These are phyloP conservation scores for Hippocampus mohnikei DNA, from an alignment of 2,113 vertebrate genomes.

Conservation along the genomic window DNA sequence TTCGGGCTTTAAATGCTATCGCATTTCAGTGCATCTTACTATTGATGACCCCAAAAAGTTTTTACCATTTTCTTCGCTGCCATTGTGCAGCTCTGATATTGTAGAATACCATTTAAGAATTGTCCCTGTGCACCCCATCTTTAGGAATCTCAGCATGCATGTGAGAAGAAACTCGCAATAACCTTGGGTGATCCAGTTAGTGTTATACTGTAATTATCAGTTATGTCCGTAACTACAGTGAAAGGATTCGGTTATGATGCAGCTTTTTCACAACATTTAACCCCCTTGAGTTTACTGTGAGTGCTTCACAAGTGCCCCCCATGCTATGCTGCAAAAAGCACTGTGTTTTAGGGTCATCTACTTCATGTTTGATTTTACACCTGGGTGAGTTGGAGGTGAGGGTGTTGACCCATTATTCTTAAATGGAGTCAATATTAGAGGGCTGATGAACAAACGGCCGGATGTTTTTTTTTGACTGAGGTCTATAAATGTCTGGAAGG, in stretches of 20 bases:
- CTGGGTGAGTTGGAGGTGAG: conserved; percentile 69
- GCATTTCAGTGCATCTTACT: conserved; percentile 18
- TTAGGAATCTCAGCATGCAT: conserved; percentile 19
- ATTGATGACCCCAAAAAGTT: conserved; percentile 8
- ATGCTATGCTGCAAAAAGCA: conserved; percentile 48
- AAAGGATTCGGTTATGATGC: conserved; percentile 49
- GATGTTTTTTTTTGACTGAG: conserved; percentile 57
- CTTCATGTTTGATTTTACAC: conserved; percentile 74
- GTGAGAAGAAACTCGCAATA: conserved; percentile 52
- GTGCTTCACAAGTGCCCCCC: conserved; percentile 30
- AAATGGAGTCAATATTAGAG: conserved; percentile 32
- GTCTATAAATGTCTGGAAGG: conserved; percentile 31
- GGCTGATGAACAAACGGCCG: conserved; percentile 63
- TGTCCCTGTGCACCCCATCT: conserved; percentile 12
- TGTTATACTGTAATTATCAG: conserved; percentile 38
- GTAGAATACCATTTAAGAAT: conserved; percentile 17
- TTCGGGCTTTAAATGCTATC: conserved; percentile 18
- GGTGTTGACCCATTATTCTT: conserved; percentile 10
- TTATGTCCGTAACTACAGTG: conserved; percentile 28
- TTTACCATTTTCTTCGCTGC: conserved; percentile 25
- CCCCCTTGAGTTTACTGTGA: conserved; percentile 53
- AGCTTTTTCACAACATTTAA: conserved; percentile 51
- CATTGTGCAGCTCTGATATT: conserved; percentile 24
- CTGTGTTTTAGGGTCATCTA: conserved; percentile 69
- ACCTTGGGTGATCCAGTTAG: conserved; percentile 35